Base-by-base conservation (phyloP, 35 echinoderm and acorn worm genomes). In the Apostichopus parvimensis region DNA sequence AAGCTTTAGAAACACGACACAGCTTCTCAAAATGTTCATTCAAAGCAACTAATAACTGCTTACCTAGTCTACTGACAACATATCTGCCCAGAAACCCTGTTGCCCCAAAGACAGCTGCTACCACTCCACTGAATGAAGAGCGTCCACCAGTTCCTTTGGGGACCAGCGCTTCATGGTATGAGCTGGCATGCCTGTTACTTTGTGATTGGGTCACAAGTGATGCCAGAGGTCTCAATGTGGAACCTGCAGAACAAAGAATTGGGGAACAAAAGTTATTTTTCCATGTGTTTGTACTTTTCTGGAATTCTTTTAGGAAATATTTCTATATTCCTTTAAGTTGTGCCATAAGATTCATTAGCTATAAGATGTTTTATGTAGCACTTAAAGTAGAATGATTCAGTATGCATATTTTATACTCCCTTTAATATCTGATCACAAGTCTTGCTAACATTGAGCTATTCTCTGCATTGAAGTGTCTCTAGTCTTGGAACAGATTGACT, bases 101-200 rank as follows among this genome's bases (percentile, higher is more conserved):
- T 0, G 89, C 94, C 21, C 97, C 97, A 79, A 98, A 98, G 54
- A 98, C 97, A 34, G 95, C 94, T 55, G 95, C 94, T 11, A 96
- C 95, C 12, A 94, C 85, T 53, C 97, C 97, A 78, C 95, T 98
- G 93, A 96, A 98, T 64, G 97, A 98, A 21, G 97, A 98, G 9
- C 97, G 65, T 0, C 97, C 97, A 8, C 97, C 97, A 62, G 92
- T 94, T 11, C 97, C 97, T 79, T 91, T 95, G 1, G 97, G 94
- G 5, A 94, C 91, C 68, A 96, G 56, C 8, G 97, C 92, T 26
- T 84, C 87, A 80, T 96, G 93, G 81, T 96, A 93, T 23, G 93
- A 93, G 73, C 87, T 87, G 8, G 86, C 86, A 82, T 90, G 26
- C 79, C 93, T 59, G 9, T 90, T 17, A 57, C 25, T 86, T 66